Evolutionary conservation across 2,888 invertebrate species (phyloP).

Genomic region (Chorisops tibialis): DNA sequence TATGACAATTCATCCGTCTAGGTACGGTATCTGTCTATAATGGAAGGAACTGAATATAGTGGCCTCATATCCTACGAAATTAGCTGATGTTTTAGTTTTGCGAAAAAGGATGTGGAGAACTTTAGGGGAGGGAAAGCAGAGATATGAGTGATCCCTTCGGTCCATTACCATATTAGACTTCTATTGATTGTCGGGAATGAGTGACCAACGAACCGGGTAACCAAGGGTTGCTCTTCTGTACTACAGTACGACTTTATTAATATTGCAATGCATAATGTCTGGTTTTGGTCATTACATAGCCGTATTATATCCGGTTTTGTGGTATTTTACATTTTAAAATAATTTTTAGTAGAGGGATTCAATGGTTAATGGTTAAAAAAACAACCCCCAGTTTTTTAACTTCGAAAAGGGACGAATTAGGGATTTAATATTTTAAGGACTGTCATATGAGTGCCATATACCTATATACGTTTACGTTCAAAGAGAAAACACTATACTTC

Average conservation of each 20-base stretch:
- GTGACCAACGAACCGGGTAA: no score
- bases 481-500: neutral
- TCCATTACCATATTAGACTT: slow-evolving; percentile 27
- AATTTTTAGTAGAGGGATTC: no score
- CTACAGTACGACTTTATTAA: slow-evolving; percentile 23
- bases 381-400: no score
- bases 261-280: slow-evolving; percentile 16
- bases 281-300: slow-evolving; percentile 10
- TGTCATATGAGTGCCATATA: neutral
- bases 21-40: neutral
- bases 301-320: no score
- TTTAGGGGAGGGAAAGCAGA: no score
- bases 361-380: no score
- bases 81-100: slow-evolving; percentile 16
- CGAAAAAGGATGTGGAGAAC: slow-evolving; percentile 12
- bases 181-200: slow-evolving; percentile 9
- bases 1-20: neutral
- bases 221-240: neutral
- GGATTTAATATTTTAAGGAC: slow-evolving; percentile 1
- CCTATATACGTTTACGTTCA: neutral
- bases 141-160: slow-evolving; percentile 23
- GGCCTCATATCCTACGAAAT: neutral
- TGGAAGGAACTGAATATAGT: no score
- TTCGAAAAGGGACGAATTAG: neutral
- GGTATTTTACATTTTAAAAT: no score